Conservation (phyloP, 1,140 invertebrate species). For the Saccostrea echinata region DNA sequence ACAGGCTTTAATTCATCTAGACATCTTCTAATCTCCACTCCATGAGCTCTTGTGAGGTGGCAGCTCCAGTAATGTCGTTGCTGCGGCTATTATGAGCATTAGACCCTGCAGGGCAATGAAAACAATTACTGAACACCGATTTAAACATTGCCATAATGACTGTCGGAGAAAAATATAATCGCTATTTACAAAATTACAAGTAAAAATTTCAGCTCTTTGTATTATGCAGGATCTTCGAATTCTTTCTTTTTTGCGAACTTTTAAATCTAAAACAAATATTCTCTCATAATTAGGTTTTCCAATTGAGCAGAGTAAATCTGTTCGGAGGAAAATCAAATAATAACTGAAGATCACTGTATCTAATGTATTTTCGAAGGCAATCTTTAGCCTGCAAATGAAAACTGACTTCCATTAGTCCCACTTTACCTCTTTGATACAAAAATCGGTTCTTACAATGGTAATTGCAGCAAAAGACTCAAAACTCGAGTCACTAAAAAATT, state of each 20-base stretch:
- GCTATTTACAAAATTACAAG: not conserved
- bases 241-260: conserved; percentile 12
- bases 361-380: not conserved
- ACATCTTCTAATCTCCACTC: not conserved
- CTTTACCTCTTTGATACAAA: not conserved
- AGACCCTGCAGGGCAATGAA: not conserved
- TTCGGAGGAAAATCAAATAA: not conserved
- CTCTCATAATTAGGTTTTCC: not conserved
- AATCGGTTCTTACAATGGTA: not conserved
- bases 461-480: not conserved
- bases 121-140: not conserved
- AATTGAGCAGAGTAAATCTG: not conserved
- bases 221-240: not conserved
- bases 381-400: not conserved
- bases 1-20: not conserved
- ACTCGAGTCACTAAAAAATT: not conserved
- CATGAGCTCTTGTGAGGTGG: not conserved
- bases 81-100: not conserved
- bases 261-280: not conserved
- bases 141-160: not conserved
- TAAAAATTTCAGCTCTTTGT: not conserved
- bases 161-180: not conserved
- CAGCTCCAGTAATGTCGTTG: not conserved
- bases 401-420: not conserved
- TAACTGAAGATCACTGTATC: not conserved